These are phyloP conservation scores for Brachyistius frenatus DNA, from an alignment of 2,113 vertebrate genomes.

Conservation along the genomic window DNA sequence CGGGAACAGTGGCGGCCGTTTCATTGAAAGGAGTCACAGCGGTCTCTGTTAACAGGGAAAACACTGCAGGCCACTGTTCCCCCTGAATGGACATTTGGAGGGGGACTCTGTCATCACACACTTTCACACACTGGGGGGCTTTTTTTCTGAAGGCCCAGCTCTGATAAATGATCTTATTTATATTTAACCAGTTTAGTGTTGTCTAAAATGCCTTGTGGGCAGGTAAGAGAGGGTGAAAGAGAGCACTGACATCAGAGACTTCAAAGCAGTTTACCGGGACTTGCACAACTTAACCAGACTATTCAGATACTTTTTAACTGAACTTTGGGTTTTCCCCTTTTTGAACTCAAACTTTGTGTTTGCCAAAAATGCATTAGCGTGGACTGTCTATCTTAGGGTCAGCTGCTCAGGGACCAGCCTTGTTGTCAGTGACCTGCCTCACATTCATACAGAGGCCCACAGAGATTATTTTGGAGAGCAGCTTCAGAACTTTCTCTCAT, in stretches of 20 bases:
- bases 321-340: conserved; percentile 14
- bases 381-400: conserved; percentile 12
- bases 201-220: neutral
- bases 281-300: conserved; percentile 16
- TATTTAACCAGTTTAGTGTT: neutral
- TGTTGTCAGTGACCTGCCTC: too few relatives aligned
- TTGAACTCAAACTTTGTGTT: conserved; percentile 11
- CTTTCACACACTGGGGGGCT: conserved; percentile 10
- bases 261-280: conserved; percentile 22
- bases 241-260: conserved; percentile 1
- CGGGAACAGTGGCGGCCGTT: conserved; percentile 27
- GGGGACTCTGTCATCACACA: conserved; percentile 59
- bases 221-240: neutral
- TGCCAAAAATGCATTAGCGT: conserved; percentile 23
- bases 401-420: neutral
- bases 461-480: too few relatives aligned
- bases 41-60: conserved; percentile 59
- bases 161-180: conserved; percentile 23
- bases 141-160: conserved; percentile 13
- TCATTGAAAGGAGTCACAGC: conserved; percentile 54
- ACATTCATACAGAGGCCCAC: too few relatives aligned
- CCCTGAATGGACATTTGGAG: conserved; percentile 43
- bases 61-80: conserved; percentile 74
- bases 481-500: too few relatives aligned
- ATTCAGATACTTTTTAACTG: conserved; percentile 10